Base-by-base conservation (phyloP, 2,797 vertebrate genomes). In the Pangasius larnaudii region DNA sequence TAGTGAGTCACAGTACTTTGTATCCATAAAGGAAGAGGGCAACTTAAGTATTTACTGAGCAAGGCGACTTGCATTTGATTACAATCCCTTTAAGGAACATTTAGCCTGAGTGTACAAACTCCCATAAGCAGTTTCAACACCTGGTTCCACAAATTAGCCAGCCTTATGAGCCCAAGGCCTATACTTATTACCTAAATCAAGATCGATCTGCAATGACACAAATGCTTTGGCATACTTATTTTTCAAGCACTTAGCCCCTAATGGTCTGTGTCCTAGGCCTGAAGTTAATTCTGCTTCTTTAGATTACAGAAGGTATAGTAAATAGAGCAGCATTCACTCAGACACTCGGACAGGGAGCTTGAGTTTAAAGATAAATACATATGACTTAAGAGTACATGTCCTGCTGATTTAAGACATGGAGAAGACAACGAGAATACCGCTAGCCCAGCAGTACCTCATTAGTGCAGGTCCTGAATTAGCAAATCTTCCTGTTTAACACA, bases 401-500 rank as follows among this genome's bases (percentile, higher is more conserved):
- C 84, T 82, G 88, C 56, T 82, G 77, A 69, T 74, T 72, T 77
- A 81, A 69, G 39, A 74, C 42, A 79, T 80, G 81, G 87, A 88
- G 83, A 93, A 92, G 93, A 94, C 93, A 92, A 93, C 93, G 87
- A 90, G 91, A 90, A 93, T 91, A 91, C 92, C 87, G 88, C 91
- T 91, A 91, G 91, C 92, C 93, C 89, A 91, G 94, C 89, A 90
- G 91, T 86, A 71, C 92, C 94, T 91, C 74, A 93, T 95, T 94
- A 93, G 91, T 30, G 90, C 87, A 90, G 90, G 87, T 91, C 89
- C 87, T 42, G 92, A 93, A 93, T 94, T 93, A 95, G 92, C 93
- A 91, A 90, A 87, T 93, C 93, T 94, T 95, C 93, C 94, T 94
- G 92, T 95, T 95, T 94, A 92, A 9, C 87, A 91, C 83, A 53